phyloP scores from a whole-genome alignment of 2,888 invertebrate species.

The Linnaemya vulpina region DNA sequence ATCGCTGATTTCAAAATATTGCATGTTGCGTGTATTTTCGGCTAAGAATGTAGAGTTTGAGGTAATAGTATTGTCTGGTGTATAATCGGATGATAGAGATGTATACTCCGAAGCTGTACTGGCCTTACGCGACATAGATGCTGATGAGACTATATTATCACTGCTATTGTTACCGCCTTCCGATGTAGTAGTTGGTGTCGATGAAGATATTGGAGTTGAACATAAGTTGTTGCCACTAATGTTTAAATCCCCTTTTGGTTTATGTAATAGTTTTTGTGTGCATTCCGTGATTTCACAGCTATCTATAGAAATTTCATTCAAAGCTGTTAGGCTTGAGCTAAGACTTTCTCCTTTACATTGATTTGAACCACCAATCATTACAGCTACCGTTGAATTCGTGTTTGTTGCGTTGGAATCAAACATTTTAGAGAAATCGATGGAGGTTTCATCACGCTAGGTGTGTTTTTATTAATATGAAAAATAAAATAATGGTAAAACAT shows the following conservation, averaged over 20 bases:
- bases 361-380: constrained; percentile 1
- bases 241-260: constrained; percentile 27
- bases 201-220: constrained; percentile 77
- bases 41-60: constrained; percentile 70
- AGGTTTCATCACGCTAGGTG: constrained; percentile 83
- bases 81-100: constrained; percentile 84
- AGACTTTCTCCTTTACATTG: constrained; percentile 58
- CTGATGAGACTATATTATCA: constrained; percentile 77
- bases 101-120: constrained; percentile 84
- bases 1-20: constrained; percentile 52
- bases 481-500: not conserved
- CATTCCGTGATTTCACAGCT: constrained; percentile 7
- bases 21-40: constrained; percentile 43
- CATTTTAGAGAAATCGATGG: constrained; percentile 82
- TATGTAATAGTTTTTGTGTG: not conserved
- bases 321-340: constrained; percentile 39
- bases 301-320: constrained; percentile 44
- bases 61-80: constrained; percentile 84
- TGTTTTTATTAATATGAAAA: constrained; percentile 55
- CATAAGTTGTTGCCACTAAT: constrained; percentile 18
- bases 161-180: constrained; percentile 77
- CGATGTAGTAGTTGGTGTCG: constrained; percentile 75
- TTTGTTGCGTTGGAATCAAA: constrained; percentile 78
- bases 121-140: constrained; percentile 84
- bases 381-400: constrained; percentile 48